phyloP scores from a whole-genome alignment of 64 coral and sea anemone species.

The Montipora cactus region DNA sequence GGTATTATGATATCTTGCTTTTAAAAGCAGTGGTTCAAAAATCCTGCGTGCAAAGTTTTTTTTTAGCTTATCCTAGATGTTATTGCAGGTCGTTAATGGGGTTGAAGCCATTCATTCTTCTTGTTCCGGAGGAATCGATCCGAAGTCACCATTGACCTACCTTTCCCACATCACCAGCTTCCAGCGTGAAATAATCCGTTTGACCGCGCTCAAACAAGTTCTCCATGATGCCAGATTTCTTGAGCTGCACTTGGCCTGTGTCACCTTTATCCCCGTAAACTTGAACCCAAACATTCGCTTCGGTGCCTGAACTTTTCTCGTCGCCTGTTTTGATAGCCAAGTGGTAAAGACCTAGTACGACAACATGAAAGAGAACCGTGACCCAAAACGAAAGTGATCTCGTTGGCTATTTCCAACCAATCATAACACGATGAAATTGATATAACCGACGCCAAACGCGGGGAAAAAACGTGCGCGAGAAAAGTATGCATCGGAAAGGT shows the following conservation, averaged over 20 bases:
- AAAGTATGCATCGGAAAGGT: no score
- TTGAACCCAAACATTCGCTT: constrained; percentile 90
- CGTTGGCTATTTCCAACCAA: neutral
- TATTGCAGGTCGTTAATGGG: no score
- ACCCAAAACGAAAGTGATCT: no score
- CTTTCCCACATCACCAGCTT: constrained; percentile 92
- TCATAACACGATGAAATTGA: neutral
- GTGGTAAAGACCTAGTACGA: constrained; percentile 75
- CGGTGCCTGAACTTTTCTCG: constrained; percentile 76
- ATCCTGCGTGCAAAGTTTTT: no score
- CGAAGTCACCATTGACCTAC: constrained; percentile 21
- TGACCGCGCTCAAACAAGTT: constrained; percentile 91
- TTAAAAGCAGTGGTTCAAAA: no score
- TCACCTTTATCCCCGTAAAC: constrained; percentile 94
- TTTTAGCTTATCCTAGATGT: no score
- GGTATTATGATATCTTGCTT: no score
- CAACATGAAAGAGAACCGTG: no score
- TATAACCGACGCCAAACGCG: neutral
- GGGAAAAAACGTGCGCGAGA: neutral
- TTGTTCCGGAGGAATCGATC: neutral
- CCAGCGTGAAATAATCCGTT: constrained; percentile 93
- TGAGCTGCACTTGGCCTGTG: constrained; percentile 85
- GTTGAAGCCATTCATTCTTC: no score
- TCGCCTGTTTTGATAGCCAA: constrained; percentile 89
- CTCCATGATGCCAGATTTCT: constrained; percentile 93